Base-by-base conservation (phyloP, 2,113 vertebrate genomes). In the Dinomys branickii region DNA sequence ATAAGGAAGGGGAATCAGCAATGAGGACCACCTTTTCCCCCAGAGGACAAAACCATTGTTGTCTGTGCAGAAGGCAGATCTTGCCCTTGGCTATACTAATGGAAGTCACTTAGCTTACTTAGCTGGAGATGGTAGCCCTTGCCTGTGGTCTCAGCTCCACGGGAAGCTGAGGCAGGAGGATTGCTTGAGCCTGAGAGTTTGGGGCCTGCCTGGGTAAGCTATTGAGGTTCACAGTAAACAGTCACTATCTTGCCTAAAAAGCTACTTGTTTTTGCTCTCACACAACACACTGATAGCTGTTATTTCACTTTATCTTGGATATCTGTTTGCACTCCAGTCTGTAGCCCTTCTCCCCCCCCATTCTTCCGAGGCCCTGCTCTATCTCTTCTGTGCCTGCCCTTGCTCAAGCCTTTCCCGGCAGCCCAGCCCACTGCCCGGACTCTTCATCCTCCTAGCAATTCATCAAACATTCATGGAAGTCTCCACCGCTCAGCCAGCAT, bases 261-360 rank as follows among this genome's bases (percentile, higher is more conserved):
- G 63, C 54, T 20, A 24, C 75, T 65, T 56, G 67, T 50, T 52
- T 88, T 81, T 63, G 19, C 56, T 52, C 33, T 80, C 38, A 24
- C 44, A 33, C 50, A 41, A 26, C 33, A 1, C 52, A 9, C 10
- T 73, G 12, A 19, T 26, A 6, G 2, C 0, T 54, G 0, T 8
- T 52, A 26, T 44, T 30, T 85, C 59, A 1, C 16, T 61, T 56
- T 2, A 0, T 63, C n/a, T 50, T 6, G 2, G 5, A 9, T n/a
- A 13, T 50, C 41, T 75, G 71, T 17, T 33, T 44, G 26, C 28
- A 28, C 69, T 44, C 69, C 0, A 28, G 44, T 33, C 30, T 30
- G 14, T 41, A 38, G 54, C 44, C 30, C 38, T 50, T 12, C 63
- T n/a, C 38, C 30, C 5, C 26, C n/a, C n/a, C 54, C 69, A 24